phyloP scores from a whole-genome alignment of 2,113 vertebrate species.

The Otocyon megalotis region DNA sequence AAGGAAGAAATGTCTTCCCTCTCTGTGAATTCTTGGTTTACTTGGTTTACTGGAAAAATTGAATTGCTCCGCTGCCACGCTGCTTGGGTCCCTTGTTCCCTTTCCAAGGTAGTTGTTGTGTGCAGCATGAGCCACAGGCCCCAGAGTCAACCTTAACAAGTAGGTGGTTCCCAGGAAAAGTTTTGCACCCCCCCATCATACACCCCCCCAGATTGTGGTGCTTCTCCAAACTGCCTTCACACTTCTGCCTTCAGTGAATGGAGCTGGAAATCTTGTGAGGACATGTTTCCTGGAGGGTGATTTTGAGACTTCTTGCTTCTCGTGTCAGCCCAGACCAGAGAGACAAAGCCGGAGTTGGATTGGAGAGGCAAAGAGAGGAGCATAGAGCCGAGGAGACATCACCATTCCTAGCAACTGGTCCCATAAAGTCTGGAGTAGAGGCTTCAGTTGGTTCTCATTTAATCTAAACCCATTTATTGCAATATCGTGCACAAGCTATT shows the following conservation, averaged over 20 bases:
- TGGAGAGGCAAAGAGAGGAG: background rate
- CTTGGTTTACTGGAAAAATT: slow-evolving; percentile 62
- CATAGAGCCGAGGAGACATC: background rate
- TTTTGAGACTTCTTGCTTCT: background rate
- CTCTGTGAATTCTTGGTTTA: slow-evolving; percentile 54
- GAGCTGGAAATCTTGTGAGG: background rate
- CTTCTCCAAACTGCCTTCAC: background rate
- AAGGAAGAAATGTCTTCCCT: background rate
- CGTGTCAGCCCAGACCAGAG: background rate
- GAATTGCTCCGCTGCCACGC: background rate
- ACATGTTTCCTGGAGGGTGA: background rate
- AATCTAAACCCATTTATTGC: background rate
- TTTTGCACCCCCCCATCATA: background rate
- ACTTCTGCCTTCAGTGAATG: background rate
- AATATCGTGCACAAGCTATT: background rate
- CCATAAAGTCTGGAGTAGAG: background rate
- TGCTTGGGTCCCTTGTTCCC: background rate
- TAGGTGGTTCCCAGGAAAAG: background rate
- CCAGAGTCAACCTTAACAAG: background rate
- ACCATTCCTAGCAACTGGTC: background rate
- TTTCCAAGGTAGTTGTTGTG: slow-evolving; percentile 15
- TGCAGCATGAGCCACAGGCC: background rate
- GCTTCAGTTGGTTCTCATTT: background rate
- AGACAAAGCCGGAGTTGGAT: background rate
- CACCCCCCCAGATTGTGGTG: background rate